Evolutionary conservation across 1,140 invertebrate genomes (phyloP).

Genomic region (Procambarus clarkii): DNA sequence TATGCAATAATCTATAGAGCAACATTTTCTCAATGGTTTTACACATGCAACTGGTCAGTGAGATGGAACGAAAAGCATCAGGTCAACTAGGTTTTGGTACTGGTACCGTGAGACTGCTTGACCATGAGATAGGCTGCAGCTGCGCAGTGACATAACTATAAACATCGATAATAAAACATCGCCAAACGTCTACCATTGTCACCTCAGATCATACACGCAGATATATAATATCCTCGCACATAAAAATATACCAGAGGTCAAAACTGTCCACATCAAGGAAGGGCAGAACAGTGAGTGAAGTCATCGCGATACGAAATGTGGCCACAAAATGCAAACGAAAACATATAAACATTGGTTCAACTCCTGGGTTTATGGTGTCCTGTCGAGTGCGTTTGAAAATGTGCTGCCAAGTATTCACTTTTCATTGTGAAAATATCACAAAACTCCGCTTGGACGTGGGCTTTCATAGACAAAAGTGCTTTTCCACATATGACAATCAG

Average conservation of each 20-base stretch:
- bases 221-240: too few species aligned
- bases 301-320: background rate
- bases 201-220: background rate
- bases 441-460: slow-evolving; percentile 39
- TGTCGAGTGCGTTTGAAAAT: slow-evolving; percentile 64
- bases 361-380: slow-evolving; percentile 40
- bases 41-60: too few species aligned
- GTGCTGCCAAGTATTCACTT: slow-evolving; percentile 67
- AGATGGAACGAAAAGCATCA: too few species aligned
- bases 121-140: too few species aligned
- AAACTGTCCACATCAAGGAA: background rate
- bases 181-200: background rate
- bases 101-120: too few species aligned
- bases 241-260: background rate
- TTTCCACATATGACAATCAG: slow-evolving; percentile 41
- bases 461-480: slow-evolving; percentile 42
- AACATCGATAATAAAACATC: too few species aligned
- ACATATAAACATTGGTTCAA: background rate
- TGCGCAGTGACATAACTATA: too few species aligned
- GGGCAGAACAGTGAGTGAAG: background rate
- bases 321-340: slow-evolving; percentile 35
- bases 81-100: too few species aligned
- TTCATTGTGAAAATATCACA: slow-evolving; percentile 60
- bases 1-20: too few species aligned
- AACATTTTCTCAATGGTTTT: too few species aligned